Evolutionary conservation across 2,113 vertebrate species (phyloP).

Genomic region (Lipotes vexillifer): DNA sequence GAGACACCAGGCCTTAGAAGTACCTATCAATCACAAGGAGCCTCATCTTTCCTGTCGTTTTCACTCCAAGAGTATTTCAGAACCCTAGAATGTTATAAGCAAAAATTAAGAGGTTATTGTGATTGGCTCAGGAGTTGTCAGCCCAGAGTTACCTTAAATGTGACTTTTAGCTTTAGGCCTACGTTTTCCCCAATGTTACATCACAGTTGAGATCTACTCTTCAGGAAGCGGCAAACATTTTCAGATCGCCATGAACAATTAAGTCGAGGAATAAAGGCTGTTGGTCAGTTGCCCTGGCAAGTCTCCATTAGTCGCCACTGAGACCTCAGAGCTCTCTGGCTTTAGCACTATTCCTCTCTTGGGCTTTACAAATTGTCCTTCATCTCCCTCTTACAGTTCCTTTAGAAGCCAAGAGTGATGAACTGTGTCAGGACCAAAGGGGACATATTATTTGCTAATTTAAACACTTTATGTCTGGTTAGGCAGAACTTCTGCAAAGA

Average conservation of each 20-base stretch:
- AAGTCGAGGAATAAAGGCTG: background rate
- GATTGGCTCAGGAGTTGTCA: background rate
- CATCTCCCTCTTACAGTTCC: background rate
- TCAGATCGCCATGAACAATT: background rate
- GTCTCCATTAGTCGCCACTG: background rate
- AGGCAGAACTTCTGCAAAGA: background rate
- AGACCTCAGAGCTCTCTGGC: background rate
- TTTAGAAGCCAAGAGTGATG: background rate
- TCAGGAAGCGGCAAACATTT: background rate
- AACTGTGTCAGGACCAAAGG: background rate
- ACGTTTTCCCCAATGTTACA: background rate
- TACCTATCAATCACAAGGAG: slow-evolving; percentile 44
- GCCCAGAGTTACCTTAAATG: background rate
- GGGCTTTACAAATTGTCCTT: background rate
- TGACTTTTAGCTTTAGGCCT: background rate
- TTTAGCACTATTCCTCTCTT: background rate
- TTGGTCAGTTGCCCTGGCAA: background rate
- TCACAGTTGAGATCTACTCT: background rate
- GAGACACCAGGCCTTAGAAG: slow-evolving; percentile 41
- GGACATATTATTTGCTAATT: background rate
- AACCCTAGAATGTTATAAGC: background rate
- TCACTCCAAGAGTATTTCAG: slow-evolving; percentile 22
- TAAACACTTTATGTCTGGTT: background rate
- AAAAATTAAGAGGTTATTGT: background rate
- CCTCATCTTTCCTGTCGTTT: slow-evolving; percentile 23